Evolutionary conservation across 2,888 invertebrate species (phyloP).

Genomic region (Eledone cirrhosa): DNA sequence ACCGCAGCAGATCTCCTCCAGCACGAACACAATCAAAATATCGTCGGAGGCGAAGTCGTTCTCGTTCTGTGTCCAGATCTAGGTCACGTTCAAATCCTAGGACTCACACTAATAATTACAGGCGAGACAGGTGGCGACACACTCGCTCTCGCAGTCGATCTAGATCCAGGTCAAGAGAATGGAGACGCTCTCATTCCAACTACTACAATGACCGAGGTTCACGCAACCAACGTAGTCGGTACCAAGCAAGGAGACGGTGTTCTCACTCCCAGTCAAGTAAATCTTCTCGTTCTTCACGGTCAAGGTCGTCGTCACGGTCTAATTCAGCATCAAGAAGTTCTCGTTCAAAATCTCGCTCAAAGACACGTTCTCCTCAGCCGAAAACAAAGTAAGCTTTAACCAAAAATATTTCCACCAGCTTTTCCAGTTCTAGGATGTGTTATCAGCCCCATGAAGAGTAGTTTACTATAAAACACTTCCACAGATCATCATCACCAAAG

Average conservation of each 20-base stretch:
- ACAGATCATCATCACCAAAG: too few relatives aligned
- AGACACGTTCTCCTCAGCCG: constrained; percentile 24
- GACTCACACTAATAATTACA: constrained; percentile 27
- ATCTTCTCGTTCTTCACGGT: constrained; percentile 37
- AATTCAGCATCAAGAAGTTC: constrained; percentile 46
- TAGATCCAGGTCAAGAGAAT: constrained; percentile 38
- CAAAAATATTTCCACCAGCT: too few relatives aligned
- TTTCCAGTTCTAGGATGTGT: too few relatives aligned
- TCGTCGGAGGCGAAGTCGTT: constrained; percentile 30
- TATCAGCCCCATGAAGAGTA: too few relatives aligned
- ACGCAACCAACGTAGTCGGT: constrained; percentile 15
- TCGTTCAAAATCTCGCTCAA: constrained; percentile 53
- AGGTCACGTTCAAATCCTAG: constrained; percentile 36
- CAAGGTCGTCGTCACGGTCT: constrained; percentile 45
- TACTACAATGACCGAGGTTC: constrained; percentile 21
- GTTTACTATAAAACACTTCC: too few relatives aligned
- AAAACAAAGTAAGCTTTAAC: constrained; percentile 31
- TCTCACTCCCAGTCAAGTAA: constrained; percentile 14
- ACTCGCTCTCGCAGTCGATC: constrained; percentile 35
- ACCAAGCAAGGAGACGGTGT: constrained; percentile 20
- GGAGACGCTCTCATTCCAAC: constrained; percentile 12
- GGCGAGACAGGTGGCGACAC: background rate
- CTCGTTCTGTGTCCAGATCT: constrained; percentile 45
- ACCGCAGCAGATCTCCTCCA: background rate
- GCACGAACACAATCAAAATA: background rate